Conservation (phyloP, 2,113 vertebrate genomes). For the Balaeniceps rex region DNA sequence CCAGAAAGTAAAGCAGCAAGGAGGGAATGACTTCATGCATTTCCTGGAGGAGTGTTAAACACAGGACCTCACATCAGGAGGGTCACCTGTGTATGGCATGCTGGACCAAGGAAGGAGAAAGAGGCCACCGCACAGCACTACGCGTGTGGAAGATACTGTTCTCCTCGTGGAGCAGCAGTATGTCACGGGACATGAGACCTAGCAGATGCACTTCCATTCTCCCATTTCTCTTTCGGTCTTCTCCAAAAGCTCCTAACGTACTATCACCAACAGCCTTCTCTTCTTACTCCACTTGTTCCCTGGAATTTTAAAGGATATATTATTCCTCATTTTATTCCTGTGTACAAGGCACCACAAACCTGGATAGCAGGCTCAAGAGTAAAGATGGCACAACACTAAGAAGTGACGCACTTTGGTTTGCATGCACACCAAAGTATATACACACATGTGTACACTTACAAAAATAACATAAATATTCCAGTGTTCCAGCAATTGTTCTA, state of each 20-base stretch:
- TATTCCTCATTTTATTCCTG: not conserved
- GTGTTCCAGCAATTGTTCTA: not conserved
- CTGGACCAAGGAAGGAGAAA: not conserved
- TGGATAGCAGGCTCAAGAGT: not conserved
- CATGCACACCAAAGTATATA: fast-evolving
- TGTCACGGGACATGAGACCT: not conserved
- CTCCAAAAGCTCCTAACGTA: not conserved
- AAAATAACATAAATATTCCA: not conserved
- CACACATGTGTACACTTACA: fast-evolving
- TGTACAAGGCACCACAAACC: not conserved
- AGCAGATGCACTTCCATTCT: not conserved
- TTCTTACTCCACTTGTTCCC: not conserved
- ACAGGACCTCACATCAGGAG: not conserved
- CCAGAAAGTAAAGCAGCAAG: not conserved
- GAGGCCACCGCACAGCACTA: not conserved
- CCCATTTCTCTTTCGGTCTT: not conserved
- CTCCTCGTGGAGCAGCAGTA: not conserved
- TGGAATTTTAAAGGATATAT: not conserved
- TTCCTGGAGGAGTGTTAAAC: too few species aligned
- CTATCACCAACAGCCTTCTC: not conserved
- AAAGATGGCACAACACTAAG: not conserved
- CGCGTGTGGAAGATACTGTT: fast-evolving
- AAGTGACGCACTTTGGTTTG: not conserved
- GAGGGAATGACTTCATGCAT: not conserved
- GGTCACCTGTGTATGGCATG: not conserved